Evolutionary conservation across 2,888 invertebrate genomes (phyloP).

Genomic region (Cryptus armator): DNA sequence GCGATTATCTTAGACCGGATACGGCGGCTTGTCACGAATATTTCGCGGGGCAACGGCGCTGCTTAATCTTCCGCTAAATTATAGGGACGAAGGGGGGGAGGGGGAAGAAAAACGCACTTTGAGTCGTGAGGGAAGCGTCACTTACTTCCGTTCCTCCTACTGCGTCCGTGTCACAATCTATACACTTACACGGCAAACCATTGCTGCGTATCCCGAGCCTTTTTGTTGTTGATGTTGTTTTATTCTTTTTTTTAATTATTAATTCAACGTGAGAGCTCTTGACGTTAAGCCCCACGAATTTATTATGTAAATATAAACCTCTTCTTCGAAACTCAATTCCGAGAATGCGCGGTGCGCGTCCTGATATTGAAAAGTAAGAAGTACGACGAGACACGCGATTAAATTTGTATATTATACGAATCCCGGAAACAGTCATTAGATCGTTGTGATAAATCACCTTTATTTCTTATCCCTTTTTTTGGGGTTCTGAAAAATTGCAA

Average conservation of each 20-base stretch:
- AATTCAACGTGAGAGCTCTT: slow-evolving; percentile 44
- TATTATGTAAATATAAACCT: slow-evolving; percentile 39
- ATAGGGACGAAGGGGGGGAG: slow-evolving; percentile 43
- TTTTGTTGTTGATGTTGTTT: background rate
- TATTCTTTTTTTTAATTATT: slow-evolving; percentile 39
- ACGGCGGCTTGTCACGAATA: slow-evolving; percentile 68
- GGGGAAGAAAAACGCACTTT: slow-evolving; percentile 45
- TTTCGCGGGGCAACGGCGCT: slow-evolving; percentile 63
- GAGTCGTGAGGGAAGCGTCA: slow-evolving; percentile 41
- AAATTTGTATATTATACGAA: background rate
- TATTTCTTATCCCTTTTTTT: background rate
- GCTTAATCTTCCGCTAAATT: slow-evolving; percentile 68
- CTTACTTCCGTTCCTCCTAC: slow-evolving; percentile 39
- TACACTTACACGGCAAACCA: slow-evolving; percentile 19
- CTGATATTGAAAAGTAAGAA: slow-evolving; percentile 28
- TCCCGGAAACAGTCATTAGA: slow-evolving; percentile 37
- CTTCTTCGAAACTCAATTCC: slow-evolving; percentile 21
- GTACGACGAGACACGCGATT: slow-evolving; percentile 31
- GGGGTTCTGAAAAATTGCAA: background rate
- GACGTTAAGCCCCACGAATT: slow-evolving; percentile 41
- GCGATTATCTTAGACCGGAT: slow-evolving; percentile 66
- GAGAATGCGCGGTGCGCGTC: background rate
- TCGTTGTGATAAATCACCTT: slow-evolving; percentile 9
- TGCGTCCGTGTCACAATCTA: slow-evolving; percentile 26
- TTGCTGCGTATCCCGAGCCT: slow-evolving; percentile 9